Evolutionary conservation across 2,113 vertebrate genomes (phyloP).

Genomic region (Labeo catla): DNA sequence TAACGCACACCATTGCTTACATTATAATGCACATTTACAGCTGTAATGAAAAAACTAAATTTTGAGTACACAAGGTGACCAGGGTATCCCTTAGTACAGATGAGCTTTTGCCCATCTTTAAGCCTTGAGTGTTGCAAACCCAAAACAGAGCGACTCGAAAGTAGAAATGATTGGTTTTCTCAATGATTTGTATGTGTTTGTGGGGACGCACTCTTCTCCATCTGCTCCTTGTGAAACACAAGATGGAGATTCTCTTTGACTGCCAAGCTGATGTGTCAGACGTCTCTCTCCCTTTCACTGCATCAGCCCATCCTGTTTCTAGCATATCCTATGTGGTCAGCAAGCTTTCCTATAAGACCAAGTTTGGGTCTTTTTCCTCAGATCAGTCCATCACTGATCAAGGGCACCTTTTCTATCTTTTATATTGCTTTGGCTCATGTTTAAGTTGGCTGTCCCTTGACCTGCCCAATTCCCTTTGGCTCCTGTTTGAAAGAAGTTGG

Average conservation of each 20-base stretch:
- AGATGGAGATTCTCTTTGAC: conserved; percentile 6
- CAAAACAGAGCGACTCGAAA: conserved; percentile 6
- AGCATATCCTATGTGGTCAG: conserved; percentile 7
- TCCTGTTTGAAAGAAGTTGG: conserved; percentile 20
- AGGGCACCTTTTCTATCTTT: conserved; percentile 39
- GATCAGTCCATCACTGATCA: conserved; percentile 40
- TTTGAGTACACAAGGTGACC: not conserved
- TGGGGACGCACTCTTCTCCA: not conserved
- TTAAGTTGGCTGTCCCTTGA: conserved; percentile 34
- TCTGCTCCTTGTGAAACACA: conserved; percentile 18
- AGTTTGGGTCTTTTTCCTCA: conserved; percentile 20
- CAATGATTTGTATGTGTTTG: not conserved
- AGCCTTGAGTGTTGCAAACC: not conserved
- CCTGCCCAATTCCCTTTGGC: conserved; percentile 33
- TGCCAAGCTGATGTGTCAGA: conserved; percentile 20
- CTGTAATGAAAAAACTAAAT: too few species aligned
- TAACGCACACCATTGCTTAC: too few species aligned
- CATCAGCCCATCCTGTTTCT: not conserved
- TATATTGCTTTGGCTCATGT: conserved; percentile 31
- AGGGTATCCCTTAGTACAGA: not conserved
- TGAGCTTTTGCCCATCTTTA: not conserved
- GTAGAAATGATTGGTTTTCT: not conserved
- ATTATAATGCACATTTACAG: not conserved
- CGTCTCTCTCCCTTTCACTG: not conserved
- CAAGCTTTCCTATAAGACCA: not conserved